A percentile compares a stretch with the other conserved stretches of the same genome.
These are phyloP conservation scores for Chymomyza fuscimana DNA, from an alignment of 2,888 invertebrate genomes.

Conservation along the genomic window DNA sequence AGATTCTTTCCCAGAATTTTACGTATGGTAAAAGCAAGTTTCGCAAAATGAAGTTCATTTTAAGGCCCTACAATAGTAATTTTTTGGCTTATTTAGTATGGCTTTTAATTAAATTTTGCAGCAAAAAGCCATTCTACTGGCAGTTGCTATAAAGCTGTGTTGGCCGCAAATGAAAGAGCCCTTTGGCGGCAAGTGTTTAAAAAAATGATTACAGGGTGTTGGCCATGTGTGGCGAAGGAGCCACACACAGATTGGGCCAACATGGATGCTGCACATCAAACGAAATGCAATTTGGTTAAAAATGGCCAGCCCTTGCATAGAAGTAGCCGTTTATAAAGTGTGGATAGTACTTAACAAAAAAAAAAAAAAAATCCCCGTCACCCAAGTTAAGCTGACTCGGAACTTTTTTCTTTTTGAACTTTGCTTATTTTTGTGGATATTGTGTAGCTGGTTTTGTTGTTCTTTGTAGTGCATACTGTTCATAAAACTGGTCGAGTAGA, in stretches of 20 bases:
- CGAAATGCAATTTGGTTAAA: not conserved
- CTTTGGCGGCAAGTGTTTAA: not conserved
- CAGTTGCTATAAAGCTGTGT: not conserved
- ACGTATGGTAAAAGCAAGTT: not conserved
- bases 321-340: not conserved
- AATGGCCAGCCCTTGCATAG: not conserved
- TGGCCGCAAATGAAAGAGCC: not conserved
- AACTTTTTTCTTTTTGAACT: not conserved
- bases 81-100: not conserved
- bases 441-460: not conserved
- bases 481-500: too few relatives aligned
- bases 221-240: not conserved
- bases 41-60: not conserved
- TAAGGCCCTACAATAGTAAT: not conserved
- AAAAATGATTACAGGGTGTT: not conserved
- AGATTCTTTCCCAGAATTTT: too few relatives aligned
- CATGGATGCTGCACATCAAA: not conserved
- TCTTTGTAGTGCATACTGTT: not conserved
- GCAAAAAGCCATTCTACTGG: not conserved
- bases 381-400: not conserved
- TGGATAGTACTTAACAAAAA: not conserved
- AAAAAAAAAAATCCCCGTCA: too few relatives aligned
- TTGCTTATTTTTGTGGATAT: not conserved
- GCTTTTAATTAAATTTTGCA: not conserved
- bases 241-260: not conserved